Base-by-base conservation (phyloP, 2,113 vertebrate genomes). In the Carassius gibelio region DNA sequence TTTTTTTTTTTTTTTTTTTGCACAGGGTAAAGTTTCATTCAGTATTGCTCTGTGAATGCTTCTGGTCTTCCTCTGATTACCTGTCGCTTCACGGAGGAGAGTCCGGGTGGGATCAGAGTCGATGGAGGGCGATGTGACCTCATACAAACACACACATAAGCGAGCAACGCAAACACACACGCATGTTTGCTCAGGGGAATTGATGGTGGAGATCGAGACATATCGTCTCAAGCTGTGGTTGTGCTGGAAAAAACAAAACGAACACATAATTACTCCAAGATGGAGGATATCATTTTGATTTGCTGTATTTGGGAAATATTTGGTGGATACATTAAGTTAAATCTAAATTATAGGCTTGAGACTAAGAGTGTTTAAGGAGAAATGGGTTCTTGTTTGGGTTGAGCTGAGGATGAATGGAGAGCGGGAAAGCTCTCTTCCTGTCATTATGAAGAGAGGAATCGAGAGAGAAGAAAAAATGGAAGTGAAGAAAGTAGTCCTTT, bases 221-320 rank as follows among this genome's bases (percentile, higher is more conserved):
- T 85, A 45, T 69, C 48, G 72, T 82, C 76, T 86, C 88, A 84
- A 80, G 72, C 76, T 87, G 88, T 89, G 88, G 88, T 89, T 57
- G 71, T 7, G 19, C 84, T 87, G 86, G 84, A 84, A 64, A 82
- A 86, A 86, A 86, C 74, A 79, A 76, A 82, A 87, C 23, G 82
- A 88, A 89, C 82, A 83, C 68, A 85, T 87, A 90, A 90, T 90
- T 89, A 84, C 79, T 88, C 57, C 82, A 90, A 90, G 82, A 88
- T 90, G 89, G 77, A 86, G 76, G 69, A 85, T 84, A 83, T 90
- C 62, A 78, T 87, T 82, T 87, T 83, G 87, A 85, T 90, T 88
- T 89, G 89, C 78, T 87, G 89, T 84, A 81, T 84, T 88, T 78
- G 75, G 74, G 82, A 62, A 88, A 86, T 86, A 88, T 88, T 86